A percentile compares a stretch with the other conserved stretches of the same genome.
These are phyloP conservation scores for Rhinolophus sinicus DNA, from an alignment of 2,113 vertebrate species.

Conservation along the genomic window DNA sequence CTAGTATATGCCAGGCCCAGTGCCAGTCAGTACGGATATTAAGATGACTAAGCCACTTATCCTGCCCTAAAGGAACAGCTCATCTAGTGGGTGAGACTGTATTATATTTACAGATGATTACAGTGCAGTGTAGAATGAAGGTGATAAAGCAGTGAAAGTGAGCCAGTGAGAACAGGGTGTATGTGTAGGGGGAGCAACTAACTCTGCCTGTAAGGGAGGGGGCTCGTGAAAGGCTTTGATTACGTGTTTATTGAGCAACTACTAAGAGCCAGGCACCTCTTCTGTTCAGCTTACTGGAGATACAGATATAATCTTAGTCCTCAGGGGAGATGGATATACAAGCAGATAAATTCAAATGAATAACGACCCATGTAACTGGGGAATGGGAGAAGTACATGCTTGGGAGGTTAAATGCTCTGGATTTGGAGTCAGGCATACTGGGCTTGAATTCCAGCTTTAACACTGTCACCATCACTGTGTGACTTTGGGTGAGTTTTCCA, in stretches of 20 bases:
- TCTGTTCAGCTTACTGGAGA: not conserved
- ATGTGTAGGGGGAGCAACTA: not conserved
- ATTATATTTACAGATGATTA: not conserved
- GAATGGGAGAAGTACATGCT: not conserved
- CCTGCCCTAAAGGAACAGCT: not conserved
- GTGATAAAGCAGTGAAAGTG: not conserved
- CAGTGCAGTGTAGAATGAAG: not conserved
- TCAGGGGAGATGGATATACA: not conserved
- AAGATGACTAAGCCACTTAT: not conserved
- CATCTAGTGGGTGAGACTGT: not conserved
- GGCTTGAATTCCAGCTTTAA: not conserved
- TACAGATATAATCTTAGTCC: not conserved
- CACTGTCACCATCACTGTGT: not conserved
- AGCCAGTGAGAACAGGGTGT: not conserved
- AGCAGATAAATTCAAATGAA: not conserved
- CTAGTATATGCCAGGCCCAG: not conserved
- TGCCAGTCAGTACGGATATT: not conserved
- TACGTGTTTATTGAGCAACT: not conserved
- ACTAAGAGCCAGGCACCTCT: not conserved
- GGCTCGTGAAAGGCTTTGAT: not conserved
- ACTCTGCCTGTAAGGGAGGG: not conserved
- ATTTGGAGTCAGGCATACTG: not conserved
- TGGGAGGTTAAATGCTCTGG: not conserved
- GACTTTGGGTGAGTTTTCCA: not conserved
- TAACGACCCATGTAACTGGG: not conserved